Percentiles rank a stretch among this genome's conserved stretches.
These are phyloP conservation scores for Pipistrellus pygmaeus DNA, from an alignment of 2,797 vertebrate genomes.

Conservation along the genomic window DNA sequence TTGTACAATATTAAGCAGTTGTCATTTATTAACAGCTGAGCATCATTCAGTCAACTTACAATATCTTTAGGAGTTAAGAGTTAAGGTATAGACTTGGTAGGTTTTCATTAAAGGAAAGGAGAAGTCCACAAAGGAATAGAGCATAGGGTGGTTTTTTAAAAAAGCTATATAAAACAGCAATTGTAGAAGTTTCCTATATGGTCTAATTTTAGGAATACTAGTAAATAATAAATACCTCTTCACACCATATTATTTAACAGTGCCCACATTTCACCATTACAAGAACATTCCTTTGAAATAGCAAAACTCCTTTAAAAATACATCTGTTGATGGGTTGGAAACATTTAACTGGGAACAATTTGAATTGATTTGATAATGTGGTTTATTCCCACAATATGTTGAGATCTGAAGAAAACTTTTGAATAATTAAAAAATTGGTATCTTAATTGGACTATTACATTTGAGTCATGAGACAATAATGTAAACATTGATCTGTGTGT, in stretches of 20 bases:
- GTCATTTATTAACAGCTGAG: slow-evolving; percentile 40
- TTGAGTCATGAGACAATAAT: not conserved
- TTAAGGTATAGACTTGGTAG: not conserved
- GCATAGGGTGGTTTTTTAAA: not conserved
- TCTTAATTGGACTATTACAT: not conserved
- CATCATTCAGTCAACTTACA: not conserved
- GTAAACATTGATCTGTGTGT: not conserved
- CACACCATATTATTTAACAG: not conserved
- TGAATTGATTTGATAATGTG: slow-evolving; percentile 17
- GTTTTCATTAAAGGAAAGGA: slow-evolving; percentile 11
- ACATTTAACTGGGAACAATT: not conserved
- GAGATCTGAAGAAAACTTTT: slow-evolving; percentile 7
- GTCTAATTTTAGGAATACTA: slow-evolving; percentile 40
- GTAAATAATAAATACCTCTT: not conserved
- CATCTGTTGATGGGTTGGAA: not conserved
- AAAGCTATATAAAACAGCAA: not conserved
- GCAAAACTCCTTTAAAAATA: slow-evolving; percentile 14
- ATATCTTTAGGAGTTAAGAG: not conserved
- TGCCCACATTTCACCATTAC: slow-evolving; percentile 5
- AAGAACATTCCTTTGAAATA: slow-evolving; percentile 45
- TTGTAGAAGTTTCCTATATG: slow-evolving; percentile 12
- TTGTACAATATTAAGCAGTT: slow-evolving; percentile 1
- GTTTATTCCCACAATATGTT: slow-evolving; percentile 15
- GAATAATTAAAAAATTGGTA: not conserved
- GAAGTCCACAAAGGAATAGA: not conserved